Percentiles rank a stretch among this genome's conserved stretches.
phyloP scores from a whole-genome alignment of 2,113 vertebrate genomes.

The Dermatemys mawii region DNA sequence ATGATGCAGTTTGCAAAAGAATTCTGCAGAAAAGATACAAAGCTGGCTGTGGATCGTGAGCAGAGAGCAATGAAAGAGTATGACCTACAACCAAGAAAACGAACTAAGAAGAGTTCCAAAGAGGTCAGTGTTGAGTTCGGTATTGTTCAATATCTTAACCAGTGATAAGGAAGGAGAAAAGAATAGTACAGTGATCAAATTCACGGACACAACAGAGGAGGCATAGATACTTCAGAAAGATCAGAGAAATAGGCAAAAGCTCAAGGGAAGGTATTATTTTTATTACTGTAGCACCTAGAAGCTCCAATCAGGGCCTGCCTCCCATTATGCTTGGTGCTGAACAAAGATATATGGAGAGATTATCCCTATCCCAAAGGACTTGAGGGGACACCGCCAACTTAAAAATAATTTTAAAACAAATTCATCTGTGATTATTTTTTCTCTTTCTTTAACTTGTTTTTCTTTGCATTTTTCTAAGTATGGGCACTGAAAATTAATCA shows the following conservation, averaged over 20 bases:
- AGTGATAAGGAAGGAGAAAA: not conserved
- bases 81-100: not conserved
- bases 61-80: not conserved
- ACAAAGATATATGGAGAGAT: not conserved
- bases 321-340: accelerated
- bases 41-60: not conserved
- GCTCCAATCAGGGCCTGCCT: not conserved
- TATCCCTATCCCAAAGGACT: not conserved
- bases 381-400: not conserved
- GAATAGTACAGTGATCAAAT: accelerated
- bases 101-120: not conserved
- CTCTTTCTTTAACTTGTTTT: not conserved
- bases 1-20: not conserved
- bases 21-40: not conserved
- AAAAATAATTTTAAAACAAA: not conserved
- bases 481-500: not conserved
- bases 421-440: not conserved
- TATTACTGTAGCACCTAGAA: not conserved
- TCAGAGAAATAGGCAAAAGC: not conserved
- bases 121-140: not conserved
- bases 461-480: accelerated
- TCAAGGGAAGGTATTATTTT: not conserved
- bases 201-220: not conserved
- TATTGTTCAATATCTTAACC: not conserved
- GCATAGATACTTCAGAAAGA: not conserved